Base-by-base conservation (phyloP, 2,113 vertebrate genomes). In the Chloropsis cyanopogon region DNA sequence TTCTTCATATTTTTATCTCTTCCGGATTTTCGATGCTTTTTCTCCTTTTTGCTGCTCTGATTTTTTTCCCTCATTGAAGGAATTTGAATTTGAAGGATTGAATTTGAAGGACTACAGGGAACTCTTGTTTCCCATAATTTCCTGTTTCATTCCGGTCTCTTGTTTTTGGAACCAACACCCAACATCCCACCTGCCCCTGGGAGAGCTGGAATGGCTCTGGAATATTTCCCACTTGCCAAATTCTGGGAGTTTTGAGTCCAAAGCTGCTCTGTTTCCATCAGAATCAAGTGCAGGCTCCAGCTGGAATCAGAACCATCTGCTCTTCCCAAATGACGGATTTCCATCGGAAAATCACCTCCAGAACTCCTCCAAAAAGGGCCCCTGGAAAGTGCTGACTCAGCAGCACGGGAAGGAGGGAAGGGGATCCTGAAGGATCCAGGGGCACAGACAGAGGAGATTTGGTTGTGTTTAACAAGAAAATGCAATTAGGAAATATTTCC, bases 121-220 rank as follows among this genome's bases (percentile, higher is more conserved):
- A 92, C 95, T 95, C 78, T 91, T 78, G 23, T 96, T 96, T 96
- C 95, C 96, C 92, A 81, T 63, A 88, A 94, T 93, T 91, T 95
- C 95, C 82, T 28, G 37, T 96, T 97, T 95, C 88, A 91, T 90
- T 92, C 93, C 92, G 94, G 19, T 56, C 77, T 89, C 57, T 41
- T 88, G 49, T 82, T 68, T 17, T 21, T 65, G 91, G 86, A 94
- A 91, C 39, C 72, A 56, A 47, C 7, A 2, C 39, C 60, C 71
- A 78, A 33, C 50, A 53, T 77, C 57, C 79, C 57, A 12, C 31
- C 23, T 2, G 2, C 37, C 88, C 70, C 70, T 3, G 1, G 41
- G 47, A 92, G 86, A 85, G 69, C 69, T 88, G 88, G 56, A 88
- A 63, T 4, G 18, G 52, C 47, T 85, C 83, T 47, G 57, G 87